Evolutionary conservation across 2,113 vertebrate species (phyloP).

Genomic region (Sula dactylatra): DNA sequence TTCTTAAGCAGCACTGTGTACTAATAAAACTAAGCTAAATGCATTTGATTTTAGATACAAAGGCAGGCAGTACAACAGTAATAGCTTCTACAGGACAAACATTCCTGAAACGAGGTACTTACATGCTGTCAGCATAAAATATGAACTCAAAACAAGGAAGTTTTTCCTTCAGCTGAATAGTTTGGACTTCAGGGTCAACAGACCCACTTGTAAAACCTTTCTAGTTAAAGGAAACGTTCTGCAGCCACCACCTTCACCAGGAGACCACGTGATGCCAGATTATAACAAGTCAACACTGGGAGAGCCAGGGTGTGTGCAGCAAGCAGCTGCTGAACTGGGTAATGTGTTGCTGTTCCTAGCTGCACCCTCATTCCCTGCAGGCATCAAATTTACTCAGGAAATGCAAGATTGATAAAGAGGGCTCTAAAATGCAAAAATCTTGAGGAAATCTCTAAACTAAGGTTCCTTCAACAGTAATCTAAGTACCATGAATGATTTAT

Average conservation of each 20-base stretch:
- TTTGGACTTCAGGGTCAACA: constrained; percentile 39
- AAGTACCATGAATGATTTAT: not conserved
- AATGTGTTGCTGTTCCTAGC: not conserved
- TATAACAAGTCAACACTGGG: not conserved
- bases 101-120: constrained; percentile 22
- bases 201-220: constrained; percentile 27
- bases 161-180: constrained; percentile 32
- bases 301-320: not conserved
- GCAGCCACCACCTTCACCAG: constrained; percentile 19
- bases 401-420: not conserved
- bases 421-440: not conserved
- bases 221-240: not conserved
- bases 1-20: constrained; percentile 19
- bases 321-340: not conserved
- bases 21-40: constrained; percentile 44
- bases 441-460: not conserved
- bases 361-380: not conserved
- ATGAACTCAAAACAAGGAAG: not conserved
- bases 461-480: not conserved
- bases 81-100: not conserved
- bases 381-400: not conserved
- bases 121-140: constrained; percentile 6
- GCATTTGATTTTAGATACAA: constrained; percentile 25
- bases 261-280: constrained; percentile 26
- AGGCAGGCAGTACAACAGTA: not conserved